Evolutionary conservation across 1,140 invertebrate genomes (phyloP).

Genomic region (Megathymus violae): DNA sequence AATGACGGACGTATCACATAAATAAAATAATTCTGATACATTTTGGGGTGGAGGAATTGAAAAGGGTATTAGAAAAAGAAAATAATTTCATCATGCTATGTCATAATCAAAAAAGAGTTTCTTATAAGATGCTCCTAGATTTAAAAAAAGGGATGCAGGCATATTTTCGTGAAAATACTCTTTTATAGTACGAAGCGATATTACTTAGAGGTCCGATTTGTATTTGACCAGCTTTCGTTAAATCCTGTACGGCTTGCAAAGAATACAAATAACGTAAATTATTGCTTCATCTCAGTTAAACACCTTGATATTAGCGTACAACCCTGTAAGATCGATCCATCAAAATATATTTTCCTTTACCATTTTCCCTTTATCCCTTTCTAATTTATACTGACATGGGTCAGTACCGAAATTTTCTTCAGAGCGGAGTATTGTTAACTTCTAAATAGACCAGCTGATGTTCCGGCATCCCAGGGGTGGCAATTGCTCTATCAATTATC

Average conservation of each 20-base stretch:
- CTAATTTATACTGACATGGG: conserved; percentile 23
- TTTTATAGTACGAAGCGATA: too few species aligned
- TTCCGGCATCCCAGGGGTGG: neutral
- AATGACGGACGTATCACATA: too few species aligned
- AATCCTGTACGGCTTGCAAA: neutral
- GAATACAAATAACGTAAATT: neutral
- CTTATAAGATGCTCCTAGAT: too few species aligned
- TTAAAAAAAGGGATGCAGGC: too few species aligned
- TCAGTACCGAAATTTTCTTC: conserved; percentile 15
- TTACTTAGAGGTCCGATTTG: too few species aligned
- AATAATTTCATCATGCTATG: too few species aligned
- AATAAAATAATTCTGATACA: too few species aligned
- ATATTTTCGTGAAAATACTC: too few species aligned
- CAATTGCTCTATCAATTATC: conserved; percentile 11
- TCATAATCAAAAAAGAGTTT: too few species aligned
- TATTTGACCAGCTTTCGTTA: too few species aligned
- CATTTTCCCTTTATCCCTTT: conserved; percentile 15
- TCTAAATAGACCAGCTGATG: conserved; percentile 6
- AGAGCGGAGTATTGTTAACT: conserved; percentile 11
- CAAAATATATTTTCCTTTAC: conserved; percentile 7
- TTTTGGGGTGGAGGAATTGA: too few species aligned
- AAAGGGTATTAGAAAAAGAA: too few species aligned
- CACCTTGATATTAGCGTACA: neutral
- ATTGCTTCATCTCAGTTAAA: neutral
- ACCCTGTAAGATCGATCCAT: neutral